A percentile compares a stretch with the other conserved stretches of the same genome.
Evolutionary conservation across 2,113 vertebrate genomes (phyloP).

Genomic region (Erinaceus europaeus): DNA sequence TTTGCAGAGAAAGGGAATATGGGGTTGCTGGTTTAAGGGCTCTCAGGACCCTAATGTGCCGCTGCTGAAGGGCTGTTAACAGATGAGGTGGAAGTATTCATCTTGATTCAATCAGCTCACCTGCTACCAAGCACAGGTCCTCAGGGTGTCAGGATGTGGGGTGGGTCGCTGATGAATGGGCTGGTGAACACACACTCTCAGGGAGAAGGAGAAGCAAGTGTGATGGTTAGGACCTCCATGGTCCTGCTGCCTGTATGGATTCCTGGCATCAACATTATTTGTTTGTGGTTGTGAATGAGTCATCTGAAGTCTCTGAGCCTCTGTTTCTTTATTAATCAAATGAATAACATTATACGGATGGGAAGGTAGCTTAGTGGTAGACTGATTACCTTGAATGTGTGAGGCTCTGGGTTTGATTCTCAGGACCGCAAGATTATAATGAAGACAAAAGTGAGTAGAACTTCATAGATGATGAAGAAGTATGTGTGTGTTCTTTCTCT

Average conservation of each 20-base stretch:
- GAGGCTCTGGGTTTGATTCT: no score
- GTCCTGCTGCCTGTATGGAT: not conserved
- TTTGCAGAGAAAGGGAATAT: slow-evolving; percentile 69
- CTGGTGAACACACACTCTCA: not conserved
- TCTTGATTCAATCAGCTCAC: slow-evolving; percentile 71
- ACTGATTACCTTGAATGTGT: no score
- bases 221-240: not conserved
- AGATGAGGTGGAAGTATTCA: slow-evolving; percentile 59
- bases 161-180: not conserved
- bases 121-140: slow-evolving; percentile 65
- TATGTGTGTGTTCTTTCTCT: no score
- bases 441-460: no score
- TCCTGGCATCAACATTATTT: not conserved
- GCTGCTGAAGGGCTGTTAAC: slow-evolving; percentile 57
- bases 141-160: not conserved
- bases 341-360: not conserved
- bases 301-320: not conserved
- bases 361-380: no score
- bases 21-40: slow-evolving; percentile 64
- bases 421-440: no score
- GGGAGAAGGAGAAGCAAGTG: not conserved
- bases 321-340: not conserved
- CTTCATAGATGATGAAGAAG: no score
- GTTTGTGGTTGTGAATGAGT: not conserved
- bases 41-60: slow-evolving; percentile 61